Evolutionary conservation across 2,113 vertebrate genomes (phyloP).

Genomic region (Vulpes lagopus): DNA sequence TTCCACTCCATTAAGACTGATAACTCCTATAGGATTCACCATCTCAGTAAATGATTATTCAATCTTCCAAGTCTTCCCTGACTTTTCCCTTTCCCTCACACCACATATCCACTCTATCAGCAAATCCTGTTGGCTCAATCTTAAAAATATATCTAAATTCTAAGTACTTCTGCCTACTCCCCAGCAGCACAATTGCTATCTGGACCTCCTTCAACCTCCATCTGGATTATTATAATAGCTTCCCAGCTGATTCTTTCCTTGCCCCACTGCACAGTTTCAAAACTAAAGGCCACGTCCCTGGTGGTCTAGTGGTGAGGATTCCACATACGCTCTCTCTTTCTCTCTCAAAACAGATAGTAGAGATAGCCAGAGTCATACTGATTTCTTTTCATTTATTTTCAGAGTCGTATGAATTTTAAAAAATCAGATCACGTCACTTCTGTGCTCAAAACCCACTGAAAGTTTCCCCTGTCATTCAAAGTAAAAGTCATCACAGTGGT

Average conservation of each 20-base stretch:
- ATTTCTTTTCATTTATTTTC: not conserved
- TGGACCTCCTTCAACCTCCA: not conserved
- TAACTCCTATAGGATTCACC: not conserved
- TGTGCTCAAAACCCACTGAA: not conserved
- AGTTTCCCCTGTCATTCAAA: not conserved
- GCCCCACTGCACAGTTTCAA: not conserved
- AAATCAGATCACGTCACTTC: not conserved
- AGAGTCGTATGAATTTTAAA: not conserved
- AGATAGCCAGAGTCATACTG: not conserved
- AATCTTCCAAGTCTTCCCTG: not conserved
- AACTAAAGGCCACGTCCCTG: not conserved
- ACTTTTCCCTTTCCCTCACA: not conserved
- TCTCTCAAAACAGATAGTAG: too few species aligned
- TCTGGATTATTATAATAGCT: not conserved
- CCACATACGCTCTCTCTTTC: too few species aligned
- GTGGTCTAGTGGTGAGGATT: too few species aligned
- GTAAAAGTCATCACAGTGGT: not conserved
- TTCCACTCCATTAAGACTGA: not conserved
- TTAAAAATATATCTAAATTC: not conserved
- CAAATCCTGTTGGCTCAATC: not conserved
- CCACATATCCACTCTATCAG: not conserved
- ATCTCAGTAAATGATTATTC: not conserved
- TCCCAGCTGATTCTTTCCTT: not conserved
- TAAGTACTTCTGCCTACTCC: not conserved
- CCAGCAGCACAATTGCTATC: not conserved